Percentiles rank a stretch among this genome's conserved stretches.
These are phyloP conservation scores for Microtus oregoni DNA, from an alignment of 2,113 vertebrate species.

Conservation along the genomic window DNA sequence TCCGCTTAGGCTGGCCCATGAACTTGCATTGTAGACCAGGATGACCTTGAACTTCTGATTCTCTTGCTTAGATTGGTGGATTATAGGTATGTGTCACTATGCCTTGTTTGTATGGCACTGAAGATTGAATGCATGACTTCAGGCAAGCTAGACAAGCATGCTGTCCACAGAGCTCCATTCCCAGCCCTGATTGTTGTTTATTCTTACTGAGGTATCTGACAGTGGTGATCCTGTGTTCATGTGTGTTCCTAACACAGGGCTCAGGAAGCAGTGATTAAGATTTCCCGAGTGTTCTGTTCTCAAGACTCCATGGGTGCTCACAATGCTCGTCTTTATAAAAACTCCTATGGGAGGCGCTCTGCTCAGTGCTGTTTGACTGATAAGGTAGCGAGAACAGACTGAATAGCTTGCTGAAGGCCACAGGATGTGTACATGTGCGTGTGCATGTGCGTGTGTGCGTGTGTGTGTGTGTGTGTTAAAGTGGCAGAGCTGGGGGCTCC, in stretches of 20 bases:
- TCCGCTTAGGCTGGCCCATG: background rate
- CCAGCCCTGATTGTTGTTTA: background rate
- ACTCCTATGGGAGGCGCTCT: background rate
- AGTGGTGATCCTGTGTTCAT: background rate
- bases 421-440: background rate
- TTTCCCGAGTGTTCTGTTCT: background rate
- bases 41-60: background rate
- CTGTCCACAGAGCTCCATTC: background rate
- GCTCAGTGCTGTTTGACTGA: background rate
- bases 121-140: too few species aligned
- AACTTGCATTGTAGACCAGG: background rate
- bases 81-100: background rate
- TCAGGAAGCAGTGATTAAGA: background rate
- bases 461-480: background rate
- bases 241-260: background rate
- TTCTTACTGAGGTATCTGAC: background rate
- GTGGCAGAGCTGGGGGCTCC: background rate
- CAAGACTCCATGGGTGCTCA: background rate
- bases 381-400: background rate
- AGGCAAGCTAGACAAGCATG: background rate
- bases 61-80: background rate
- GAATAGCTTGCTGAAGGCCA: background rate
- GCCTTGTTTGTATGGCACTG: background rate
- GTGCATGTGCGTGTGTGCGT: background rate
- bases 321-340: background rate